Evolutionary conservation across 2,888 invertebrate genomes (phyloP).

Genomic region (Drosophila mimica): DNA sequence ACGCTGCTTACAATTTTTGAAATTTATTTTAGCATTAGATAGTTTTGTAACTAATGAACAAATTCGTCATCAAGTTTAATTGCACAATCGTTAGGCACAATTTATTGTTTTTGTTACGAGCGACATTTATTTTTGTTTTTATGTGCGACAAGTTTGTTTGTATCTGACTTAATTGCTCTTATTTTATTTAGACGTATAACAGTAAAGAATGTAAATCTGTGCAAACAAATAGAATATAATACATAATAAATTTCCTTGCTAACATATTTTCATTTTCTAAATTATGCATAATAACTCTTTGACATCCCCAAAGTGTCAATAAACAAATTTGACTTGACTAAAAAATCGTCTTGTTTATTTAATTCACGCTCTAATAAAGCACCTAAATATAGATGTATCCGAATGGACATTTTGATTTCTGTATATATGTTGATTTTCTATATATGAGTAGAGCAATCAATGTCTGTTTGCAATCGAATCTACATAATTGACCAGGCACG

Average conservation of each 20-base stretch:
- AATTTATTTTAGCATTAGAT: slow-evolving; percentile 27
- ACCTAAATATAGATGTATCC: slow-evolving; percentile 60
- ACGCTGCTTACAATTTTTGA: not conserved
- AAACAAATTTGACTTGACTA: slow-evolving; percentile 20
- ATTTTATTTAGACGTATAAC: not conserved
- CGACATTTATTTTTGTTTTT: not conserved
- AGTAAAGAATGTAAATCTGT: not conserved
- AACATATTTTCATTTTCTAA: not conserved
- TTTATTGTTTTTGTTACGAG: slow-evolving; percentile 27
- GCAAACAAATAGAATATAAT: not conserved
- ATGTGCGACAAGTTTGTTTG: not conserved
- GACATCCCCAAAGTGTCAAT: slow-evolving; percentile 18
- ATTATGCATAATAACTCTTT: not conserved
- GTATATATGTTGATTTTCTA: slow-evolving; percentile 4
- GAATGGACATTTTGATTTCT: not conserved
- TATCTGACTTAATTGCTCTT: not conserved
- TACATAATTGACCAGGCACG: slow-evolving; percentile 73
- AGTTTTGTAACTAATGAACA: slow-evolving; percentile 3
- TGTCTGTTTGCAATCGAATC: slow-evolving; percentile 62
- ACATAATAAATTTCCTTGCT: not conserved
- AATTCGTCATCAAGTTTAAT: slow-evolving; percentile 36
- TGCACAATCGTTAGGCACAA: slow-evolving; percentile 16
- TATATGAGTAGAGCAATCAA: slow-evolving; percentile 22
- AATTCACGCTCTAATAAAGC: slow-evolving; percentile 73
- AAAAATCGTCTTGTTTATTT: slow-evolving; percentile 36